Evolutionary conservation across 1,140 invertebrate species (phyloP).

Genomic region (Fopius arisanus): DNA sequence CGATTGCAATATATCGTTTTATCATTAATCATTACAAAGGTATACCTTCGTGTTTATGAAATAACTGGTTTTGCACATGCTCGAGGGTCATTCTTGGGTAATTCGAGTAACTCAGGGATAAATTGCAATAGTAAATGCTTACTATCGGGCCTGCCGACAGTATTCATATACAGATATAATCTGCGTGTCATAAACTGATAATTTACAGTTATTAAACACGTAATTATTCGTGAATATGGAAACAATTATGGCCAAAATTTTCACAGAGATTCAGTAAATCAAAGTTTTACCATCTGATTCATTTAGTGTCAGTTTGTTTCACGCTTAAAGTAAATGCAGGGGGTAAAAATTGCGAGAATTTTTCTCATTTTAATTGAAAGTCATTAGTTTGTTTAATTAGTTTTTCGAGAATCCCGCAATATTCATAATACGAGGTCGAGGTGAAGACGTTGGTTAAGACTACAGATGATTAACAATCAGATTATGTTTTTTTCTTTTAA

Average conservation of each 20-base stretch:
- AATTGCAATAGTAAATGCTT: not conserved
- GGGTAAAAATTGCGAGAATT: not conserved
- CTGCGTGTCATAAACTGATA: not conserved
- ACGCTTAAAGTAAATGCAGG: too few species aligned
- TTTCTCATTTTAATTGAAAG: not conserved
- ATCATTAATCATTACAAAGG: not conserved
- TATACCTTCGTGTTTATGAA: not conserved
- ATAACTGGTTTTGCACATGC: slow-evolving; percentile 10
- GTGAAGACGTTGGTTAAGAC: slow-evolving; percentile 42
- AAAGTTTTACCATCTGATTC: not conserved
- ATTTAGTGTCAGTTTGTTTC: not conserved
- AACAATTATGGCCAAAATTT: not conserved
- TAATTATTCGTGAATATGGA: not conserved
- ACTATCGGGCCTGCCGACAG: slow-evolving; percentile 38
- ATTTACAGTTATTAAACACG: slow-evolving; percentile 24
- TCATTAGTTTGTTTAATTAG: too few species aligned
- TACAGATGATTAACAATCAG: slow-evolving; percentile 41
- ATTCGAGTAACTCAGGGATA: not conserved
- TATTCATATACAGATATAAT: slow-evolving; percentile 26
- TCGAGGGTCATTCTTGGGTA: not conserved
- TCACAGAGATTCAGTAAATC: not conserved
- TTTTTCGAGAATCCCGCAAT: not conserved
- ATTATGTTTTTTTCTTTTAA: slow-evolving; percentile 20
- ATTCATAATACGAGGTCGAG: slow-evolving; percentile 21
- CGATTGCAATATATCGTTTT: slow-evolving; percentile 1